phyloP scores from a whole-genome alignment of 1,140 invertebrate genomes.

The Brachionus sp. region DNA sequence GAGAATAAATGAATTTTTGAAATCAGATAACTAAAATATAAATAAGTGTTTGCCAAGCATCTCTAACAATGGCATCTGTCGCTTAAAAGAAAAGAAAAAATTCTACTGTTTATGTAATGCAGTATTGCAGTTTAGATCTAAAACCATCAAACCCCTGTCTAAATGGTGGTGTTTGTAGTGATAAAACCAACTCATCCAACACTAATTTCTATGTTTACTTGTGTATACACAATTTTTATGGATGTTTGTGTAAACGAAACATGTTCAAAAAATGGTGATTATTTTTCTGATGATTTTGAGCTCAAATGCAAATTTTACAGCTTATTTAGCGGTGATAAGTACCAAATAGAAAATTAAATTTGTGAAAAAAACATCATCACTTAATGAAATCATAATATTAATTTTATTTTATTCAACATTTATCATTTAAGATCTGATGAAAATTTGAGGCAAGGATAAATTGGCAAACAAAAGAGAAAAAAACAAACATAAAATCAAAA shows the following conservation, averaged over 20 bases:
- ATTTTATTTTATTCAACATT: not conserved
- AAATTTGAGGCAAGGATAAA: too few relatives aligned
- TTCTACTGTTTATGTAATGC: not conserved
- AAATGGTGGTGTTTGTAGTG: not conserved
- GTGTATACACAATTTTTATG: not conserved
- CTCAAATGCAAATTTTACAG: not conserved
- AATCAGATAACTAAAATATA: not conserved
- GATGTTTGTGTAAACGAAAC: not conserved
- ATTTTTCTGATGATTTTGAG: not conserved
- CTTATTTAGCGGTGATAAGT: not conserved
- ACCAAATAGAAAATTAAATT: not conserved
- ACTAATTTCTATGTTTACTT: not conserved
- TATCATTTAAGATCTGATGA: not conserved
- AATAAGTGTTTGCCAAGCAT: not conserved
- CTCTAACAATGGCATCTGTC: not conserved
- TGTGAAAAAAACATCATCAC: not conserved
- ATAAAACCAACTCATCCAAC: not conserved
- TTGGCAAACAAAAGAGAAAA: too few relatives aligned
- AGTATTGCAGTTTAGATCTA: not conserved
- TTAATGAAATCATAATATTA: not conserved
- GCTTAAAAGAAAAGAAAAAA: not conserved
- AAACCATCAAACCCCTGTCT: not conserved
- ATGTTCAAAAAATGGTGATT: conserved; percentile 13
- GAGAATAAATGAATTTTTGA: too few relatives aligned
- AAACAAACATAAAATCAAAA: too few relatives aligned